Percentiles rank a stretch among this genome's conserved stretches.
phyloP scores from a whole-genome alignment of 2,113 vertebrate species.

The Chaetura pelagica region DNA sequence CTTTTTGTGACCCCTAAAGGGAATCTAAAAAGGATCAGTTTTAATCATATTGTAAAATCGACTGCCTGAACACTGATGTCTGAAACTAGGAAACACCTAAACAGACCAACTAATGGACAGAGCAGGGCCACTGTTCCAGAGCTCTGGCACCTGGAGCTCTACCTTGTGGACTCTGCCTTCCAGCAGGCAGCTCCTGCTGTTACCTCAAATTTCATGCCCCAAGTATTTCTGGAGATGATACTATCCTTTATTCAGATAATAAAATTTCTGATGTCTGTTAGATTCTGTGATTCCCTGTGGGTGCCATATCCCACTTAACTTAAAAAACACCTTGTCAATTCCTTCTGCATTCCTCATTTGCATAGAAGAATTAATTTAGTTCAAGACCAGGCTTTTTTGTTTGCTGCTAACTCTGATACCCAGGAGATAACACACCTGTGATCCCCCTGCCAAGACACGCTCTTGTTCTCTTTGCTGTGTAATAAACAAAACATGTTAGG shows the following conservation, averaged over 20 bases:
- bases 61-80: background rate
- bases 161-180: background rate
- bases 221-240: background rate
- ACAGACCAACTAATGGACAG: background rate
- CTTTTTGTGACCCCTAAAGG: background rate
- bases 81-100: background rate
- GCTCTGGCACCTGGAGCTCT: background rate
- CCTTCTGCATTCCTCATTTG: background rate
- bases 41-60: background rate
- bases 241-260: background rate
- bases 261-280: background rate
- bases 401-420: background rate
- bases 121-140: background rate
- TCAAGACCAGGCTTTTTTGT: background rate
- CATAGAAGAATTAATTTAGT: slow-evolving; percentile 7
- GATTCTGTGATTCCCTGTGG: background rate
- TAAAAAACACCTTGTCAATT: background rate
- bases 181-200: background rate
- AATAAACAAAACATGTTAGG: slow-evolving; percentile 43
- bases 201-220: background rate
- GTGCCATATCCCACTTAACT: background rate
- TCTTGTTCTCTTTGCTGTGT: slow-evolving; percentile 13
- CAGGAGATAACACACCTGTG: slow-evolving; percentile 33
- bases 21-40: background rate
- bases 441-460: slow-evolving; percentile 29